phyloP scores from a whole-genome alignment of 2,888 invertebrate species.

The Clitarchus hookeri region DNA sequence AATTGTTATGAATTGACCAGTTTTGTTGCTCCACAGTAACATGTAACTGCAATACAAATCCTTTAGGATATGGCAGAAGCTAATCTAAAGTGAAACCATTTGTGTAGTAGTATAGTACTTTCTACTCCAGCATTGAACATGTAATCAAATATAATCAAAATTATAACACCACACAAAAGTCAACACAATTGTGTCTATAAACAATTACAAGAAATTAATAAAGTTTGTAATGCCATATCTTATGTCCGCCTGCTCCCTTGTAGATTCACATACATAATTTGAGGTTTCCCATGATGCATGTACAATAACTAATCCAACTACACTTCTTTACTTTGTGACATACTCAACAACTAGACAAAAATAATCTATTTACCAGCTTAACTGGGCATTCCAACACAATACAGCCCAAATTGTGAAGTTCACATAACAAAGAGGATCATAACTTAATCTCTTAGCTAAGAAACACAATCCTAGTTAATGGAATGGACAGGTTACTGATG shows the following conservation, averaged over 20 bases:
- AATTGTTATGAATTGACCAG: no score
- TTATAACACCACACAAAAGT: not conserved
- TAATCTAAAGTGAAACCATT: no score
- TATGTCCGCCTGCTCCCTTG: not conserved
- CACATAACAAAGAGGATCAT: not conserved
- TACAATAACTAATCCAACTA: not conserved
- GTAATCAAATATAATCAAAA: no score
- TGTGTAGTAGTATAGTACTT: no score
- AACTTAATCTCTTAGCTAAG: not conserved
- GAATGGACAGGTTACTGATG: not conserved
- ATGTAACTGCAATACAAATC: no score
- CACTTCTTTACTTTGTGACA: not conserved
- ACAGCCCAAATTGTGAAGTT: not conserved
- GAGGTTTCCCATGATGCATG: not conserved
- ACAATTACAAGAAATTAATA: not conserved
- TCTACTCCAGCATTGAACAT: no score
- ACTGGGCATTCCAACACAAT: not conserved
- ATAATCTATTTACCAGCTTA: not conserved
- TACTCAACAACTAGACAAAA: not conserved
- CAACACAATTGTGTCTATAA: not conserved
- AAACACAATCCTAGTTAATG: not conserved
- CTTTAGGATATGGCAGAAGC: no score
- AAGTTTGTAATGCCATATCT: not conserved
- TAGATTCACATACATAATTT: not conserved
- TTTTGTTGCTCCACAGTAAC: no score